phyloP scores from a whole-genome alignment of 2,797 vertebrate species.

The Micropoecilia bifurca region DNA sequence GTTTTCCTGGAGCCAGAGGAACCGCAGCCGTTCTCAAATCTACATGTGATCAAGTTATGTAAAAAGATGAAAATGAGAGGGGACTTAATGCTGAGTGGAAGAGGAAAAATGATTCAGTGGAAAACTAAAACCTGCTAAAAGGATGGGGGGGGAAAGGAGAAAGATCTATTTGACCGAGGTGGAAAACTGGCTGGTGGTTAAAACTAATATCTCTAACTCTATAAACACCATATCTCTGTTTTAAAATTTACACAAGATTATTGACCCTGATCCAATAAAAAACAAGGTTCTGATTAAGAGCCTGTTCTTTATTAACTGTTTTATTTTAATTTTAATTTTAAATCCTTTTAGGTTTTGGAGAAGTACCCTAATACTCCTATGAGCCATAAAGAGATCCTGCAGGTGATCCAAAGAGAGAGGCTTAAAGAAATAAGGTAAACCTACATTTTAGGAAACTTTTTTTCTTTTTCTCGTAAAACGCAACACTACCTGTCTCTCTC shows the following conservation, averaged over 20 bases:
- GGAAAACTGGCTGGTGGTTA: background rate
- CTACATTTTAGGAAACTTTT: background rate
- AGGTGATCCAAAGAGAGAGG: slow-evolving; percentile 97
- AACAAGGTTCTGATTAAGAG: background rate
- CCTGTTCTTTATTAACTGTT: background rate
- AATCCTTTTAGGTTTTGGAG: slow-evolving; percentile 90
- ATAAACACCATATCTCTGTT: no score
- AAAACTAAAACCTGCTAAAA: background rate
- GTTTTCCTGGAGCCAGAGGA: background rate
- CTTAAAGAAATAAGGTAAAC: slow-evolving; percentile 97
- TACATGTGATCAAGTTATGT: background rate
- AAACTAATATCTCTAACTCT: background rate
- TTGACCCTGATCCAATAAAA: background rate
- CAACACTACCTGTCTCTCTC: slow-evolving; percentile 7
- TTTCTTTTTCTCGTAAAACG: background rate
- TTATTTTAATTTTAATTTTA: background rate
- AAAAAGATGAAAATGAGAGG: background rate
- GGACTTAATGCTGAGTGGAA: background rate
- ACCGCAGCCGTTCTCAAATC: background rate
- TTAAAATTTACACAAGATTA: background rate
- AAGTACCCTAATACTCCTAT: slow-evolving; percentile 98
- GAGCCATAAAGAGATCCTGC: slow-evolving; percentile 99
- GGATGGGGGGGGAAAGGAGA: no score
- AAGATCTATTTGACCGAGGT: background rate
- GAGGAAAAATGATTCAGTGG: background rate